Evolutionary conservation across 2,888 invertebrate species (phyloP), one percentile per base, ranked within the genome.

Genomic region (Cerastis rubricosa): DNA sequence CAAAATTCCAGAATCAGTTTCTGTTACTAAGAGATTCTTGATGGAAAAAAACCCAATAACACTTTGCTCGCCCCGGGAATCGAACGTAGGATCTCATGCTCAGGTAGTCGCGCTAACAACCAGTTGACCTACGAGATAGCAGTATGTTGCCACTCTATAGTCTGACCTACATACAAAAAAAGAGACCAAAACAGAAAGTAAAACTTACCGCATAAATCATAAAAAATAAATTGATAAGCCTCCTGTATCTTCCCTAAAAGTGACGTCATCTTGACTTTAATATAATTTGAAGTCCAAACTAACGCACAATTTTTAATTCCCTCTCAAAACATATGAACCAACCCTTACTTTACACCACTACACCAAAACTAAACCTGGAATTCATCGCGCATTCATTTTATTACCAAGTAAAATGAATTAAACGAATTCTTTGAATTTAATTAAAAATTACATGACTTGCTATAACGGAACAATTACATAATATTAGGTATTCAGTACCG

Each of bases 141-240:
- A n/a, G n/a, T n/a, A 25, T 57, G n/a, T 57, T 25, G 6, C 25
- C 2, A 57, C 11, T 11, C 4, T 12, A 54, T 25, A 54, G n/a
- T 6, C 6, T 57, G n/a, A 57, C 25, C 7, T 14, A 14, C 11
- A 5, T 6, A 54, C 12, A 19, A 11, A n/a, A 57, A 0, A 59
- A 25, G 7, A 57, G 7, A n/a, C 2, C 1, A 17, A 47, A n/a
- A 63, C n/a, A 47, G 6, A 12, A 11, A 40, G 19, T 29, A 64
- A 51, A 69, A 59, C 87, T 87, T 83, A 90, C 90, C 90, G 43
- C 63, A 51, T 9, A 90, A 80, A 51, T 90, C 89, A 78, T 88
- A 85, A 79, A 86, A 87, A 5, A 90, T 1, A 57, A 59, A 87
- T 57, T 90, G 76, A n/a, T 80, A 90, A 35, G 19, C 12, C 0